Evolutionary conservation across 2,888 invertebrate species (phyloP), one percentile per base, ranked within the genome.

Genomic region (Synergus itoensis): DNA sequence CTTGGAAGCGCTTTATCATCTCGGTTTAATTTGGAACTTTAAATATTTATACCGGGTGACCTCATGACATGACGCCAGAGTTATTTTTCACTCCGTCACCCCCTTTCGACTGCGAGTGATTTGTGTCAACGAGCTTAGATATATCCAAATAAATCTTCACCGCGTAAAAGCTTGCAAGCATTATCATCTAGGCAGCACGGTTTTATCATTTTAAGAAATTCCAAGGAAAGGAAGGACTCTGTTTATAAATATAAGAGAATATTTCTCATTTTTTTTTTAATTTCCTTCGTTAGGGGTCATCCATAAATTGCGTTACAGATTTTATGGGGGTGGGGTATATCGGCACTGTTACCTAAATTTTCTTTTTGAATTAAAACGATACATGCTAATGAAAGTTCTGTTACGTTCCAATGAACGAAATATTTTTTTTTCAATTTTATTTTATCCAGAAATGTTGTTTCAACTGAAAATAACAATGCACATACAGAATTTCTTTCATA

Each of bases 31-130:
- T 90, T 88, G 87, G 88, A 88, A 89, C 87, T 90, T 88, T 85
- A 90, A 90, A 90, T 90, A 90, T 90, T 90, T 90, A 90, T 90
- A 90, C 88, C 89, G 87, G 88, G 89, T 89, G 90, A 90, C 90
- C 90, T 90, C 88, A 88, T 86, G 89, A 89, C 89, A 89, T 40
- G 53, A 41, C 53, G 65, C 64, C 40, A 57, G 53, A 73, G 81
- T 86, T 87, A 86, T 87, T 86, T 87, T 87, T 87, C 84, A 77
- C 80, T 62, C 77, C 73, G 60, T 64, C 12, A 41, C 63, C 67
- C 75, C 69, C 82, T 63, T 62, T 67, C 63, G 48, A n/a, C 62
- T 76, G 28, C 75, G 78, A 80, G 64, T 84, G 86, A 86, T 84
- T 87, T 87, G 87, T 82, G 78, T 73, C 57, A 45, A 45, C 60